Evolutionary conservation across 2,888 invertebrate species (phyloP).

Genomic region (Escarpia spicata): DNA sequence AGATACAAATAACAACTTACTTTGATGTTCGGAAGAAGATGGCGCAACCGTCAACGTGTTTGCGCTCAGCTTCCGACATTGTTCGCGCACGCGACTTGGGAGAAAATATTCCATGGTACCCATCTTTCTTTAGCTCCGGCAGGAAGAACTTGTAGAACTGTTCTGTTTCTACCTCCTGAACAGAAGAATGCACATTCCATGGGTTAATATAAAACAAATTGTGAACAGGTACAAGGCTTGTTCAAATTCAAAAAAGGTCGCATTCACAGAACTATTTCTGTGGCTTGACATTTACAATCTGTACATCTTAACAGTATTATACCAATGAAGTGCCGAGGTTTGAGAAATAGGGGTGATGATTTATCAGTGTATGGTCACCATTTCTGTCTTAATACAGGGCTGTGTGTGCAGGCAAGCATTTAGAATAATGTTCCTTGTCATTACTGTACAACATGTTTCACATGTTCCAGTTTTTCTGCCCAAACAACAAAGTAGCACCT

Average conservation of each 20-base stretch:
- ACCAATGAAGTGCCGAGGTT: too few relatives aligned
- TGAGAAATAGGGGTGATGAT: too few relatives aligned
- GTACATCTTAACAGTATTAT: too few relatives aligned
- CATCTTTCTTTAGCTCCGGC: slow-evolving; percentile 90
- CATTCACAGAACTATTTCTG: background rate
- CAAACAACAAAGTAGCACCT: too few relatives aligned
- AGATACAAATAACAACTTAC: slow-evolving; percentile 50
- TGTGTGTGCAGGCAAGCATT: background rate
- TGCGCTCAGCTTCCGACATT: slow-evolving; percentile 95
- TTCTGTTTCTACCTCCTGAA: slow-evolving; percentile 97
- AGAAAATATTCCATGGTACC: slow-evolving; percentile 91
- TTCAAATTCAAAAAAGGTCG: background rate
- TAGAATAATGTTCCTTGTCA: too few relatives aligned
- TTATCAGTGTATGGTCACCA: background rate
- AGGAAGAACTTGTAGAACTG: slow-evolving; percentile 97
- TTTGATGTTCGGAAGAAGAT: slow-evolving; percentile 83
- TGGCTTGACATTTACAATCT: too few relatives aligned
- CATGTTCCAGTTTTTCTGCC: too few relatives aligned
- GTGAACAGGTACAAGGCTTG: background rate
- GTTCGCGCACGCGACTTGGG: slow-evolving; percentile 98
- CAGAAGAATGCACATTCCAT: slow-evolving; percentile 27
- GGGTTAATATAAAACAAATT: background rate
- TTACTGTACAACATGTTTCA: too few relatives aligned
- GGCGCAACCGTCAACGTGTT: slow-evolving; percentile 98
- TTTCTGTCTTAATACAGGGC: background rate